These are phyloP conservation scores for Drosophila parvula DNA, from an alignment of 1,140 invertebrate species.

Conservation along the genomic window DNA sequence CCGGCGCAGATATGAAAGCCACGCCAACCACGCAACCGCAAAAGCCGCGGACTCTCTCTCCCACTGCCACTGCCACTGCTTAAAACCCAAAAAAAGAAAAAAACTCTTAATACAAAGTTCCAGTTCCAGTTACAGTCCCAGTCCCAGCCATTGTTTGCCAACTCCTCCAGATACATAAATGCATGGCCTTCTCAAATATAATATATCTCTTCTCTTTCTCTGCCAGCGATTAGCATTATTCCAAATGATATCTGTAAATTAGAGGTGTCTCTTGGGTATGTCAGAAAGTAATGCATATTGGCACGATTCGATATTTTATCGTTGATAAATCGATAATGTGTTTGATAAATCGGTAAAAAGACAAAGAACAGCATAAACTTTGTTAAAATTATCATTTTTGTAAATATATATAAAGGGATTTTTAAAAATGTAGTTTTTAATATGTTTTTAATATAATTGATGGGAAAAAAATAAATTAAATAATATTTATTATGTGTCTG, in stretches of 20 bases:
- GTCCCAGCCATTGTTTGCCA: conserved; percentile 40
- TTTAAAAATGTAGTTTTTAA: too few species aligned
- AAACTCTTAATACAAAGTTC: background rate
- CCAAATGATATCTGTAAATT: background rate
- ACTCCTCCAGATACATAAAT: conserved; percentile 47
- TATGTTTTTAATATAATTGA: too few species aligned
- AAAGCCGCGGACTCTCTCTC: background rate
- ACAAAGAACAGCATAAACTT: too few species aligned
- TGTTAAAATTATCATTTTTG: too few species aligned
- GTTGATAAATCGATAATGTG: too few species aligned
- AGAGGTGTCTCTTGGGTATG: too few species aligned
- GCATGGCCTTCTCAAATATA: background rate
- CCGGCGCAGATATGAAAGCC: conserved; percentile 52
- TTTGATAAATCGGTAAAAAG: too few species aligned
- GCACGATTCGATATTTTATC: too few species aligned
- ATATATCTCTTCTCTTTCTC: background rate
- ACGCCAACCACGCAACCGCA: conserved; percentile 35
- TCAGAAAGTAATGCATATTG: too few species aligned
- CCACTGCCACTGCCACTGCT: conserved; percentile 2
- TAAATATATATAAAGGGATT: too few species aligned
- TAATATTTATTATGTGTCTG: too few species aligned
- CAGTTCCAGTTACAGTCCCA: background rate
- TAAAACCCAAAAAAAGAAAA: background rate
- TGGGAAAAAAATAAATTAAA: too few species aligned
- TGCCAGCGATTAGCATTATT: background rate